These are phyloP conservation scores for Rhamphomyia laevipes DNA, from an alignment of 2,888 invertebrate genomes.

Conservation along the genomic window DNA sequence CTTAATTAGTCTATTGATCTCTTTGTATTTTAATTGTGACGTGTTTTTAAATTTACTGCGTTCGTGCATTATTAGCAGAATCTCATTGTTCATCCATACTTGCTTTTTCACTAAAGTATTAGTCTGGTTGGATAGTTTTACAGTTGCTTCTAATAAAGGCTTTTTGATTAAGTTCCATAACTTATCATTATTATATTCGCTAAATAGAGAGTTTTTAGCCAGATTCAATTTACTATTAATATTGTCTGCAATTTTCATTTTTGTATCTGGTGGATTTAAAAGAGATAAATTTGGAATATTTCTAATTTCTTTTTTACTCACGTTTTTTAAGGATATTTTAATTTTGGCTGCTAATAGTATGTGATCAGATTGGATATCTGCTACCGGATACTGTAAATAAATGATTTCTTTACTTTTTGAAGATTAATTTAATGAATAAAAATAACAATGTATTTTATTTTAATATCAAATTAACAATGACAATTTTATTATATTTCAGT, in stretches of 20 bases:
- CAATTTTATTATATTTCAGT: too few species aligned
- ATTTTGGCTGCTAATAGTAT: background rate
- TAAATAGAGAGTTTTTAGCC: background rate
- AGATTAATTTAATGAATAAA: too few species aligned
- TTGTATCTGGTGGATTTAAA: background rate
- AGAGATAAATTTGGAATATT: background rate
- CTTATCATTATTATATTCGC: background rate
- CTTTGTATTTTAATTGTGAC: background rate
- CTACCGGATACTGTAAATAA: background rate
- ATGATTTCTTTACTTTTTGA: too few species aligned
- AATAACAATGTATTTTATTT: too few species aligned
- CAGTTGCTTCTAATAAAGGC: background rate
- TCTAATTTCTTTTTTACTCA: background rate
- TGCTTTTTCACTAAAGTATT: background rate
- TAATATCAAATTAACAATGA: too few species aligned
- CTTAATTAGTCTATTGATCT: background rate
- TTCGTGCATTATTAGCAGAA: background rate
- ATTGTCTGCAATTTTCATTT: too few species aligned
- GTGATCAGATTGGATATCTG: background rate
- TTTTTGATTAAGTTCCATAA: background rate
- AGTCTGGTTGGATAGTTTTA: background rate
- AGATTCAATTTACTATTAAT: background rate
- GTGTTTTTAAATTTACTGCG: background rate
- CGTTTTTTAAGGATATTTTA: background rate
- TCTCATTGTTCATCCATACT: background rate